These are phyloP conservation scores for Laticauda colubrina DNA, from an alignment of 2,113 vertebrate genomes.

Conservation along the genomic window DNA sequence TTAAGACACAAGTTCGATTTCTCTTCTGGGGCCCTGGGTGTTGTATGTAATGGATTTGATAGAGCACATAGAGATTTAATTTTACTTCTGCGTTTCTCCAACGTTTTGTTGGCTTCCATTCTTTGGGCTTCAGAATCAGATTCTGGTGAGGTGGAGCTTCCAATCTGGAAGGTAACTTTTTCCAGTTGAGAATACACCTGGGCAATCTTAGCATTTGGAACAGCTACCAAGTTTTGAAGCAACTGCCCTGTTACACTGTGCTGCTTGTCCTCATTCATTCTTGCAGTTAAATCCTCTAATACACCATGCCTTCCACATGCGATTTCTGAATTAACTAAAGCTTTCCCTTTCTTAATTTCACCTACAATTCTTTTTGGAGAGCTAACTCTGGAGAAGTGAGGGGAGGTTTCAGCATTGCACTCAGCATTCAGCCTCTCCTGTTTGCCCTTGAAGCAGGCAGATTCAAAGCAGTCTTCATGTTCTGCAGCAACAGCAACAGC, in stretches of 20 bases:
- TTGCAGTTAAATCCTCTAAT: slow-evolving; percentile 25
- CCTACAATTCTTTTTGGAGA: slow-evolving; percentile 33
- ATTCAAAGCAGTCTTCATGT: not conserved
- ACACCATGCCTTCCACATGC: slow-evolving; percentile 22
- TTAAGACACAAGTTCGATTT: slow-evolving; percentile 28
- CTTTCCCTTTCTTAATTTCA: slow-evolving; percentile 31
- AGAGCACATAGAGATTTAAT: slow-evolving; percentile 13
- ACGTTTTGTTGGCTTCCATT: slow-evolving; percentile 60
- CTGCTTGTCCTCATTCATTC: slow-evolving; percentile 24
- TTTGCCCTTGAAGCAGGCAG: slow-evolving; percentile 37
- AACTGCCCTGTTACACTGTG: slow-evolving; percentile 24
- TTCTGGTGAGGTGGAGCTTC: slow-evolving; percentile 77
- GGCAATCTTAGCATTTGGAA: slow-evolving; percentile 61
- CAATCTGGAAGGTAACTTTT: slow-evolving; percentile 81
- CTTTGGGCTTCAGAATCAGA: slow-evolving; percentile 72
- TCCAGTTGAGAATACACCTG: slow-evolving; percentile 56
- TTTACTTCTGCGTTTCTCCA: slow-evolving; percentile 45
- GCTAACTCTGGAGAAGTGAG: not conserved
- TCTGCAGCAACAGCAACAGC: not conserved
- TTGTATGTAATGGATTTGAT: not conserved
- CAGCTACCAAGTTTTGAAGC: slow-evolving; percentile 43
- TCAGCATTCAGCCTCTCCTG: slow-evolving; percentile 18
- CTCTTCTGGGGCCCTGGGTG: slow-evolving; percentile 28
- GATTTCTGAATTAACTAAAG: slow-evolving; percentile 3
- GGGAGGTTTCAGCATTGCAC: slow-evolving; percentile 8